Base-by-base conservation (phyloP, 2,113 vertebrate genomes). In the Amia ocellicauda region DNA sequence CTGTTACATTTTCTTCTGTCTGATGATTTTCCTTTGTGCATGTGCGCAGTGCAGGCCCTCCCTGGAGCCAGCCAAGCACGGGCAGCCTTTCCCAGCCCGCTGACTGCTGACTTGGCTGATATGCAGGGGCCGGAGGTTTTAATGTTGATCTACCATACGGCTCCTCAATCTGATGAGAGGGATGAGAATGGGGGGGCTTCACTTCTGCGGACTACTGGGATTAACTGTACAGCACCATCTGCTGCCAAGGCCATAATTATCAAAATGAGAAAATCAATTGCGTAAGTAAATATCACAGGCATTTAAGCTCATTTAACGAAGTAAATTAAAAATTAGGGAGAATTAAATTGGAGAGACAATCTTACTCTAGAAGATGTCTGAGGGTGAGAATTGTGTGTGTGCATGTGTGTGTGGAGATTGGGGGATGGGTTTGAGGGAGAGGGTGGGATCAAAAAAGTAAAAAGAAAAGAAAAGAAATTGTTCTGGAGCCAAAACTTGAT, bases 141-240 rank as follows among this genome's bases (percentile, higher is more conserved):
- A 60, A 43, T 4, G 53, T 62, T 14, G 69, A 73, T 71, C 61
- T 71, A 24, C 16, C 43, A 59, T 64, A 23, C 13, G 50, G 67
- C 72, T 72, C 68, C 23, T 74, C 24, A 40, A 41, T 69, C 63
- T 67, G 52, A 63, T n/a, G 67, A 61, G 60, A 29, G 2, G 14
- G 69, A 55, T 42, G 67, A 68, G 69, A 4, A 4, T 65, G 68
- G 68, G 53, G 63, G 54, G 16, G 3, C 10, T 10, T 78, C 77
- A 80, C 71, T 75, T 76, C 62, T 67, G 47, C 52, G 54, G 65
- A 59, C 62, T 63, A 45, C 68, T 50, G 71, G 77, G 83, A 86
- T 87, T 76, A 79, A 13, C 71, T 69, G 72, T 62, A 56, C 68
- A 74, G 72, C 63, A 68, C 85, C 86, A 87, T 86, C 83, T 88